Conservation (phyloP, 2,113 vertebrate genomes). For the Tautogolabrus adspersus region DNA sequence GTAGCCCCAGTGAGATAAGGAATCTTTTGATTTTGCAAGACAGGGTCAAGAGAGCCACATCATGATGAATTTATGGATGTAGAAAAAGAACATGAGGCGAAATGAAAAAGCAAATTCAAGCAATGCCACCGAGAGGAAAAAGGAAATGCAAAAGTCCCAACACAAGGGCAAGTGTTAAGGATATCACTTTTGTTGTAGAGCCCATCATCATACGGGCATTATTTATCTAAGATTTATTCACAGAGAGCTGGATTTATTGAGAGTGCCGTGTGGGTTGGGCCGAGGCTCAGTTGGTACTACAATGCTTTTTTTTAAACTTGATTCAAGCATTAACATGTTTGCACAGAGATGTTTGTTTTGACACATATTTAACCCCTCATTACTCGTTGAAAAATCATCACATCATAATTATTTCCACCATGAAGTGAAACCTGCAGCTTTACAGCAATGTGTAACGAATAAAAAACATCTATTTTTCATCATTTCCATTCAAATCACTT, state of each 20-base stretch:
- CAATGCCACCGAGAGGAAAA: not conserved
- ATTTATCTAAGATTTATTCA: slow-evolving; percentile 20
- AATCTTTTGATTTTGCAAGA: slow-evolving; percentile 29
- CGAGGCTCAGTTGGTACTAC: not conserved
- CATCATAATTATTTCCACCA: not conserved
- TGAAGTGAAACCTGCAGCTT: too few species aligned
- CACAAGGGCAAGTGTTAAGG: slow-evolving; percentile 32
- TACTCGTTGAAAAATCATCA: too few species aligned
- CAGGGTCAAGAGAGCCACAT: slow-evolving; percentile 41
- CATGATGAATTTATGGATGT: not conserved
- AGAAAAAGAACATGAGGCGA: slow-evolving; percentile 29
- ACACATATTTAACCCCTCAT: too few species aligned
- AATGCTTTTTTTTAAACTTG: too few species aligned
- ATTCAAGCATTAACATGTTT: too few species aligned
- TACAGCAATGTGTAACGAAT: too few species aligned
- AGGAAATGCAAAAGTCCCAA: slow-evolving; percentile 8
- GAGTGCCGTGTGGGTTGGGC: not conserved
- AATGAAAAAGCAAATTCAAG: slow-evolving; percentile 30
- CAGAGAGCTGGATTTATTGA: not conserved
- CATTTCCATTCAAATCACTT: not conserved
- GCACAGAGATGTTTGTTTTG: too few species aligned
- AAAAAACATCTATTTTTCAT: too few species aligned
- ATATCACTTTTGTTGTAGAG: not conserved
- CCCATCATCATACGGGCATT: not conserved
- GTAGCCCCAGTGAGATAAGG: slow-evolving; percentile 28